Evolutionary conservation across 2,888 invertebrate species (phyloP), one percentile per base, ranked within the genome.

Genomic region (Rutpela maculata): DNA sequence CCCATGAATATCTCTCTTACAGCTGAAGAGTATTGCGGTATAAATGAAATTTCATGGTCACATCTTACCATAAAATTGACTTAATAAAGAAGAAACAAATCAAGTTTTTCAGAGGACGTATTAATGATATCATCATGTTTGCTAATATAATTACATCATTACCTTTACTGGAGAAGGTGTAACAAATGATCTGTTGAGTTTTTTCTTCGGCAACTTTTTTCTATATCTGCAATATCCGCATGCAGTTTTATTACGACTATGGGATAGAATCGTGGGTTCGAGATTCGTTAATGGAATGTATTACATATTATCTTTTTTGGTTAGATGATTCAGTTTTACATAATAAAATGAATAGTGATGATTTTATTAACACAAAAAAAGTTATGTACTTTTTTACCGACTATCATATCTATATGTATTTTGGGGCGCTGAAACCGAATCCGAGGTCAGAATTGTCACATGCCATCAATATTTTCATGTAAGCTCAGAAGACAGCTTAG

Each of bases 91-190:
- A 79, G 79, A 69, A 78, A 79, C 80, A 76, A 82, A 81, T 78
- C 81, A 79, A 83, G 78, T 82, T 81, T 80, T 82, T 79, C 81
- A 78, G 73, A 81, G 68, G 81, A 81, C 79, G 76, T 70, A 77
- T 78, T 83, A 83, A 81, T 83, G 83, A 83, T 82, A 83, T 83
- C 83, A 83, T 82, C 81, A 68, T 83, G 79, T 83, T 81, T 78
- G 76, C 75, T 80, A 81, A 79, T 78, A 74, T 79, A 81, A 82
- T 83, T 82, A 83, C 83, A 82, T 83, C 83, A 83, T 76, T 79
- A 81, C 77, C 79, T 78, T 80, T 75, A 78, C 67, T 71, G 75
- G 55, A 79, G 80, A 78, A 83, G 82, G 80, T 82, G 80, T 78
- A 83, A 80, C 78, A 82, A 83, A 81, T 79, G 77, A 81, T 78